These are phyloP conservation scores for Microchrysa polita DNA, from an alignment of 2,888 invertebrate species.

Conservation along the genomic window DNA sequence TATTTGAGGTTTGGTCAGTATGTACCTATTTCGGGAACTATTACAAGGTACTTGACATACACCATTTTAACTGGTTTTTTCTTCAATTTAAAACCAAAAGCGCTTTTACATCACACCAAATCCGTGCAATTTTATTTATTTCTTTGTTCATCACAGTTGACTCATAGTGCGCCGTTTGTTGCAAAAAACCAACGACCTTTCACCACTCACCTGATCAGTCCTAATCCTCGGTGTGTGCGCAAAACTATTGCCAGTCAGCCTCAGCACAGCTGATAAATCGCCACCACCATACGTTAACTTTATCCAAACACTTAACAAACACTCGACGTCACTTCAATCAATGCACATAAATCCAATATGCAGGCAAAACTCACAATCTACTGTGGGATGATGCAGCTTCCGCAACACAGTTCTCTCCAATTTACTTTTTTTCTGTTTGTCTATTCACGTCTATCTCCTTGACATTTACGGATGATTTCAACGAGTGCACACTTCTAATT, in stretches of 20 bases:
- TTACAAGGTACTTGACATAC: no score
- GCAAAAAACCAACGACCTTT: conserved; percentile 35
- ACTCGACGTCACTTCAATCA: neutral
- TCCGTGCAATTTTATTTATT: no score
- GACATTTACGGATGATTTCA: conserved; percentile 23
- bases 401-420: neutral
- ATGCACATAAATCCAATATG: neutral
- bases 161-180: no score
- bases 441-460: conserved; percentile 33
- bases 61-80: no score
- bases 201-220: conserved; percentile 40
- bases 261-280: neutral
- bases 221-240: conserved; percentile 2
- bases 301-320: conserved; percentile 26
- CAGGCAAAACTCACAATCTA: neutral
- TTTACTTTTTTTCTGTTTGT: no score
- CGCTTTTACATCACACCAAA: no score
- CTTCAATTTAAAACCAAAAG: no score
- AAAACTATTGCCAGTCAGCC: conserved; percentile 5
- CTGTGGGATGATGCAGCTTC: neutral
- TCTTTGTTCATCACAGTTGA: no score
- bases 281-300: neutral
- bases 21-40: no score
- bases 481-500: neutral
- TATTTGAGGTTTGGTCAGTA: no score